phyloP scores from a whole-genome alignment of 2,888 invertebrate genomes.

The Rhagophthalmus giganteus region DNA sequence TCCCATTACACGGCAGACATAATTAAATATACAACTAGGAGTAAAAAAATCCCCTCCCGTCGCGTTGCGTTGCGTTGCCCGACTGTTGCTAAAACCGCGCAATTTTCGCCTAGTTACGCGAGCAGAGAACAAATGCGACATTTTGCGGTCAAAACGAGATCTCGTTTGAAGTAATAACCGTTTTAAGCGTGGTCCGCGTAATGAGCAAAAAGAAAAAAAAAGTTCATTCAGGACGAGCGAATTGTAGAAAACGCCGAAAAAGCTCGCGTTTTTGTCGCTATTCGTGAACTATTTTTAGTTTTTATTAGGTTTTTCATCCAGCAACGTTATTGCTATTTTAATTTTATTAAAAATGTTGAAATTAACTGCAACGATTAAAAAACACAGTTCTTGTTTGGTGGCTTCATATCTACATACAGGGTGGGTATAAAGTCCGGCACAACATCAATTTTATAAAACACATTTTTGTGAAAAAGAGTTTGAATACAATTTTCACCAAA shows the following conservation, averaged over 20 bases:
- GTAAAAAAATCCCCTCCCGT: slow-evolving; percentile 2
- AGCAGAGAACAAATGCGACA: slow-evolving; percentile 24
- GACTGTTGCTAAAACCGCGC: background rate
- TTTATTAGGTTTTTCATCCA: too few species aligned
- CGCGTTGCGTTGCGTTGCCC: slow-evolving; percentile 1
- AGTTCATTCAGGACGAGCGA: background rate
- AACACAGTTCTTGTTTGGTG: too few species aligned
- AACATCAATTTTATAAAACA: too few species aligned
- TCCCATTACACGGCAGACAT: slow-evolving; percentile 13
- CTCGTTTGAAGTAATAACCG: slow-evolving; percentile 30
- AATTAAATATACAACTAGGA: slow-evolving; percentile 13
- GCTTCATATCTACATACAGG: too few species aligned
- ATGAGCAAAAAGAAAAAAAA: slow-evolving; percentile 11
- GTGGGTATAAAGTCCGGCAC: too few species aligned
- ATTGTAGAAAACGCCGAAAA: background rate
- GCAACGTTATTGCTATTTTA: too few species aligned
- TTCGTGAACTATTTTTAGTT: too few species aligned
- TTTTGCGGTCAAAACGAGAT: slow-evolving; percentile 25
- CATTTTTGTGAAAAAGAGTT: too few species aligned
- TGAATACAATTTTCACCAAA: too few species aligned
- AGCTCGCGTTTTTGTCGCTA: too few species aligned
- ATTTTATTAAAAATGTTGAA: too few species aligned
- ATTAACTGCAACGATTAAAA: too few species aligned
- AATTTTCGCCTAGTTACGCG: slow-evolving; percentile 7
- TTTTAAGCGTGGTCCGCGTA: slow-evolving; percentile 16